Conservation (phyloP, 2,113 vertebrate species). For the Lepisosteus osseus region DNA sequence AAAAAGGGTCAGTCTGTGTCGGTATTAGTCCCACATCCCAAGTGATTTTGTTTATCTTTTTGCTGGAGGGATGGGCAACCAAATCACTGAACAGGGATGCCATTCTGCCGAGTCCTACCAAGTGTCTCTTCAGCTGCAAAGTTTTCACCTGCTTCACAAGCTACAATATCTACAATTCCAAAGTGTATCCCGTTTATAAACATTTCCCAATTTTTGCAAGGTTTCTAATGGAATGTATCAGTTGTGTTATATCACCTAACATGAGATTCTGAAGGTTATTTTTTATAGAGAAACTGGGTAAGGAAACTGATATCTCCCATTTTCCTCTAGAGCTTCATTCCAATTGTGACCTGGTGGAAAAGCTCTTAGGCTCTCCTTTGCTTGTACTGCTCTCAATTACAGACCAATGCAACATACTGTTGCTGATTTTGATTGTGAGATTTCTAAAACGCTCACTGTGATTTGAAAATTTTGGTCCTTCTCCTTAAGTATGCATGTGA, state of each 20-base stretch:
- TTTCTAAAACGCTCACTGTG: neutral
- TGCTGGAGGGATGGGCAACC: neutral
- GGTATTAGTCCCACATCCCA: neutral
- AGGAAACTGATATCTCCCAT: too few relatives aligned
- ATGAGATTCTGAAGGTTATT: too few relatives aligned
- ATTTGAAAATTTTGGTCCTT: neutral
- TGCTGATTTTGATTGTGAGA: neutral
- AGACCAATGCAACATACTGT: neutral
- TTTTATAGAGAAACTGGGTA: too few relatives aligned
- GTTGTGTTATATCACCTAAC: too few relatives aligned
- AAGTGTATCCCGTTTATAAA: too few relatives aligned
- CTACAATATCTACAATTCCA: too few relatives aligned
- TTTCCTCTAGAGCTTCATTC: neutral
- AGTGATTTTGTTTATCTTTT: neutral
- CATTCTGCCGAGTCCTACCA: neutral
- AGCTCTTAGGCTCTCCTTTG: neutral
- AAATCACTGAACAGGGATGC: neutral
- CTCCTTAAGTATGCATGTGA: too few relatives aligned
- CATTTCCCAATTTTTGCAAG: too few relatives aligned
- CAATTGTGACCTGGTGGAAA: neutral
- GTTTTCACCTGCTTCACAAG: too few relatives aligned
- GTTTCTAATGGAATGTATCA: too few relatives aligned
- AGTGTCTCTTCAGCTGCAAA: neutral
- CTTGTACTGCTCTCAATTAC: neutral
- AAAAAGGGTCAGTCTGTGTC: neutral